Base-by-base conservation (phyloP, 2,888 invertebrate species). In the Antitype chi region DNA sequence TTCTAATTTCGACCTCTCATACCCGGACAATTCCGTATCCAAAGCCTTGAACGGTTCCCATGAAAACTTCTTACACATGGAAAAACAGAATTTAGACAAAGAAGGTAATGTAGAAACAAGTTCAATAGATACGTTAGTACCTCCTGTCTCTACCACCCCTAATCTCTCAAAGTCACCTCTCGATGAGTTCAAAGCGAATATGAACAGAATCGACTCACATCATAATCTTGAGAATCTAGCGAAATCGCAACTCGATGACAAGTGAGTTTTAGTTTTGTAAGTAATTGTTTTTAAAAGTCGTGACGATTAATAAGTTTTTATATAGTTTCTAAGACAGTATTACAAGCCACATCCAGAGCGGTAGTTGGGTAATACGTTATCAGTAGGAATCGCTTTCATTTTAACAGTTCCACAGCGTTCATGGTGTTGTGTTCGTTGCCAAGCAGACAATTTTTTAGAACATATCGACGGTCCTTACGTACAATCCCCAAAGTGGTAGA, bases 171-270 rank as follows among this genome's bases (percentile, higher is more conserved):
- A 91, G 67, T 84, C 90, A 0, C 83, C 90, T 0, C 75, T 87
- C 23, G 94, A 95, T 7, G 96, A 96, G 9, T 89, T 94, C 1
- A 97, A 97, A 85, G 97, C 97, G 2, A 97, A 97, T 74, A 97
- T 97, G 86, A 97, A 97, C 71, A 92, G 97, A 74, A 96, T 97
- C 78, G 96, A 97, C 70, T 97, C 97, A 0, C 97, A 97, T 81
- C 97, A 97, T 75, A 96, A 94, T 84, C 83, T 97, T 28, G 96
- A 96, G 47, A 80, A 92, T 0, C 82, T 97, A 20, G 95, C 89
- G 1, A 90, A 85, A 59, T 86, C 91, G 17, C 90, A 90, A 55
- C 78, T 86, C 23, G 92, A 93, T 84, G 90, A 82, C 89, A 78
- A 80, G 59, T 83, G 74, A 70, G n/a, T 64, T 76, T 77, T 75